phyloP scores from a whole-genome alignment of 30 jellyfish, hydroid and myxozoan species.

The Aurelia aurita complex sp. Pacific region DNA sequence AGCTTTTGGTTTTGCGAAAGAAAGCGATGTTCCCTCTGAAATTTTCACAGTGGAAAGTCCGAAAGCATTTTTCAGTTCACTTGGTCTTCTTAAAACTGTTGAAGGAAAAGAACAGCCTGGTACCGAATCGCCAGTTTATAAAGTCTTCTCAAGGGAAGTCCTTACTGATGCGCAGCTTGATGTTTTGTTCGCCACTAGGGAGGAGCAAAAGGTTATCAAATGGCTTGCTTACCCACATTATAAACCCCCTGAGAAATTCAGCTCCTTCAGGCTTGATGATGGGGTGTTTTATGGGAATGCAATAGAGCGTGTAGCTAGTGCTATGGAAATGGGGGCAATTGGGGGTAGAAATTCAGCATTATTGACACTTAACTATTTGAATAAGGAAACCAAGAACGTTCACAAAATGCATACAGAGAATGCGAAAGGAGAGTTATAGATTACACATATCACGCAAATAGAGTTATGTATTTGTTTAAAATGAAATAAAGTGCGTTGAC shows the following conservation, averaged over 20 bases:
- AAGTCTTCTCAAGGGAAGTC: slow-evolving; percentile 66
- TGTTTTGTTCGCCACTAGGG: slow-evolving; percentile 20
- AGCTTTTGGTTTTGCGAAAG: slow-evolving; percentile 58
- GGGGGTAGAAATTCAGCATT: slow-evolving; percentile 94
- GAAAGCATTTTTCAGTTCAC: slow-evolving; percentile 42
- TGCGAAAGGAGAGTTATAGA: slow-evolving; percentile 23
- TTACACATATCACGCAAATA: too few relatives aligned
- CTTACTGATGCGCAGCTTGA: slow-evolving; percentile 63
- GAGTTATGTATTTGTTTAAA: too few relatives aligned
- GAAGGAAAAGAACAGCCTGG: slow-evolving; percentile 33
- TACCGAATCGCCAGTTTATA: slow-evolving; percentile 48
- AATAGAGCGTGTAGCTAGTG: slow-evolving; percentile 91
- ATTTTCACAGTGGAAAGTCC: slow-evolving; percentile 73
- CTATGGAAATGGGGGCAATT: slow-evolving; percentile 94
- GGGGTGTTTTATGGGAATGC: slow-evolving; percentile 96
- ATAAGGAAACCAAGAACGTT: neutral
- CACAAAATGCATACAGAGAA: neutral
- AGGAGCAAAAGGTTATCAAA: slow-evolving; percentile 23
- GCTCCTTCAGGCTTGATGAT: slow-evolving; percentile 71
- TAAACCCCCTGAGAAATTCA: slow-evolving; percentile 79
- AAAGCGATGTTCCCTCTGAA: slow-evolving; percentile 50
- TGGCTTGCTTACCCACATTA: slow-evolving; percentile 95
- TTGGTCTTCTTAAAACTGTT: slow-evolving; percentile 57
- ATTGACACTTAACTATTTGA: slow-evolving; percentile 53
- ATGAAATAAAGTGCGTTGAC: too few relatives aligned